A percentile compares a stretch with the other conserved stretches of the same genome.
Evolutionary conservation across 2,113 vertebrate species (phyloP).

Genomic region (Merops nubicus): DNA sequence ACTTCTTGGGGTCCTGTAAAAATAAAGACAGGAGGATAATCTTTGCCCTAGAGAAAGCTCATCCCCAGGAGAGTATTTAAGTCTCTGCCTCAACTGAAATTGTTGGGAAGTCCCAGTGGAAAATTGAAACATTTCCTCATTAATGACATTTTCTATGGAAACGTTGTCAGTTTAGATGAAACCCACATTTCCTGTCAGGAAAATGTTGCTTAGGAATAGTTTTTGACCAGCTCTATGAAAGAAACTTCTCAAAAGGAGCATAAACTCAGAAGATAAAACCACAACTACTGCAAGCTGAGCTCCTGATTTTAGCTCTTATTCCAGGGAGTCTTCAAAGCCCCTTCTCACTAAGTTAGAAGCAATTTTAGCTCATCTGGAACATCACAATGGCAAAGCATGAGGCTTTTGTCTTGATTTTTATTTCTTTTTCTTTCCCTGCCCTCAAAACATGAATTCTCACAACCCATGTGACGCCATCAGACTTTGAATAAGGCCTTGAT

Average conservation of each 20-base stretch:
- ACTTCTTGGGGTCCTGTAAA: not conserved
- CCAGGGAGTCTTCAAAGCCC: not conserved
- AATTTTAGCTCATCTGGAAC: not conserved
- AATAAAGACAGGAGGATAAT: not conserved
- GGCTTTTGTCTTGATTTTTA: fast-evolving
- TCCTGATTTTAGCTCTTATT: not conserved
- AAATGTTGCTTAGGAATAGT: not conserved
- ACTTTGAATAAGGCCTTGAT: not conserved
- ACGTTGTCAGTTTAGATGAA: not conserved
- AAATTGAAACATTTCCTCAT: not conserved
- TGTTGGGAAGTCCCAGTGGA: not conserved
- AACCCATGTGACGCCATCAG: not conserved
- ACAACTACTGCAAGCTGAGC: not conserved
- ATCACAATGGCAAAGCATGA: not conserved
- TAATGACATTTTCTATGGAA: not conserved
- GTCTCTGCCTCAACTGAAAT: not conserved
- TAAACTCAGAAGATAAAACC: not conserved
- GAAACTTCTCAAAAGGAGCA: not conserved
- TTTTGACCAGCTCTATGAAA: not conserved
- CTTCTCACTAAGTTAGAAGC: not conserved
- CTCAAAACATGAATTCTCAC: not conserved
- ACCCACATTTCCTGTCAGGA: not conserved
- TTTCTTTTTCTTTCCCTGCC: not conserved
- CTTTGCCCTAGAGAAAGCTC: not conserved
- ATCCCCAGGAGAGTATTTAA: not conserved